phyloP scores from a whole-genome alignment of 2,113 vertebrate species.

The Caranx melampygus region DNA sequence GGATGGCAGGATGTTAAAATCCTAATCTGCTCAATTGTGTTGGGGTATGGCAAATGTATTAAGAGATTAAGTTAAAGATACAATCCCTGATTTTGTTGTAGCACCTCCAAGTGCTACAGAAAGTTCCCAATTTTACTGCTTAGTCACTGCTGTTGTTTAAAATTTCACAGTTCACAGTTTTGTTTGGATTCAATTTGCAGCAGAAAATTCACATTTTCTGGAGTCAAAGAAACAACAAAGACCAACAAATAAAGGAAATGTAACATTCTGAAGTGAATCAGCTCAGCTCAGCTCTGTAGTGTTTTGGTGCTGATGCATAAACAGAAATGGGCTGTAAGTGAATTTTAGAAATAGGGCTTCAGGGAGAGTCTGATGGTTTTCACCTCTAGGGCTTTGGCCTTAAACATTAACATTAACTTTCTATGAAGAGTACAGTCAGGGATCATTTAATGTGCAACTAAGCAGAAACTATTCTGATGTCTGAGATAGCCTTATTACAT shows the following conservation, averaged over 20 bases:
- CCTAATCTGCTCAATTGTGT: slow-evolving; percentile 46
- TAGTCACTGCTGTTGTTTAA: background rate
- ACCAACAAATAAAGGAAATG: no score
- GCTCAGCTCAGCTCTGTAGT: background rate
- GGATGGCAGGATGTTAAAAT: slow-evolving; percentile 40
- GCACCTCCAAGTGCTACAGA: no score
- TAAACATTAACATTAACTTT: background rate
- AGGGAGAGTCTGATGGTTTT: background rate
- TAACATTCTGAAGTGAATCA: background rate
- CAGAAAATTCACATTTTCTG: background rate
- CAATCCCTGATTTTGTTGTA: slow-evolving; percentile 12
- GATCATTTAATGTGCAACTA: background rate
- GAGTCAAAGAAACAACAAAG: background rate
- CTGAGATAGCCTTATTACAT: background rate
- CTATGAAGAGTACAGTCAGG: background rate
- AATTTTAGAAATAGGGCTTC: background rate
- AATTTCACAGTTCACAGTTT: background rate
- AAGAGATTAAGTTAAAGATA: slow-evolving; percentile 39
- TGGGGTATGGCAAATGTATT: slow-evolving; percentile 30
- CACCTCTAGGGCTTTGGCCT: background rate
- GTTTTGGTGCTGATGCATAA: background rate
- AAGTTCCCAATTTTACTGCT: background rate
- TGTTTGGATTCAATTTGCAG: background rate
- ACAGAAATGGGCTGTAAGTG: background rate
- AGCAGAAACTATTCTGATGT: background rate